Evolutionary conservation across 2,888 invertebrate genomes (phyloP).

Genomic region (Drosophila mettleri): DNA sequence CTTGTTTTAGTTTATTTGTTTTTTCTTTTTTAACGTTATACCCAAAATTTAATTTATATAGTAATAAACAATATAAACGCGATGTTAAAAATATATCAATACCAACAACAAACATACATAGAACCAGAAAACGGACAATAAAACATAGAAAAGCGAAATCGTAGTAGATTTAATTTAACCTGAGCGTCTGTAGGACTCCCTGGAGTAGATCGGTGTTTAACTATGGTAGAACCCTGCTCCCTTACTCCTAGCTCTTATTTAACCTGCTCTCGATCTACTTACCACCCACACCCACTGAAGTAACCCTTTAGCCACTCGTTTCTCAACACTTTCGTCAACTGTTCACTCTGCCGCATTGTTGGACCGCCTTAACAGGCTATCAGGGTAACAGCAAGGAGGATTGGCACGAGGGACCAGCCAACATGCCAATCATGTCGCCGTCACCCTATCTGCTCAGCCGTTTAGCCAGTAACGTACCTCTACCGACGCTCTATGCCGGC

Average conservation of each 20-base stretch:
- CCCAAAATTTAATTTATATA: conserved; percentile 43
- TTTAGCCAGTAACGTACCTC: conserved; percentile 87
- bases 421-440: conserved; percentile 83
- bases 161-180: conserved; percentile 30
- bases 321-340: conserved; percentile 65
- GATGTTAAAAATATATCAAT: conserved; percentile 12
- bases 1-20: too few relatives aligned
- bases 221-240: conserved; percentile 56
- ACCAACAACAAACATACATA: conserved; percentile 29
- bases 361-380: conserved; percentile 42
- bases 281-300: conserved; percentile 10
- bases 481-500: conserved; percentile 92
- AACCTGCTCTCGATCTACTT: conserved; percentile 1
- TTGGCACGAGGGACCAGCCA: conserved; percentile 78
- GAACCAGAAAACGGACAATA: conserved; percentile 52
- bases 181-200: not conserved
- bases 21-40: conserved; percentile 22
- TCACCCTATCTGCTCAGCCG: conserved; percentile 84
- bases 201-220: conserved; percentile 57
- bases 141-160: conserved; percentile 41
- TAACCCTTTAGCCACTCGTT: conserved; percentile 39
- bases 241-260: not conserved
- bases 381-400: conserved; percentile 82
- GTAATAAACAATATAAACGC: conserved; percentile 28
- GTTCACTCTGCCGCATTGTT: conserved; percentile 37